Conservation (phyloP, 2,888 invertebrate genomes). For the Phoronis australis region DNA sequence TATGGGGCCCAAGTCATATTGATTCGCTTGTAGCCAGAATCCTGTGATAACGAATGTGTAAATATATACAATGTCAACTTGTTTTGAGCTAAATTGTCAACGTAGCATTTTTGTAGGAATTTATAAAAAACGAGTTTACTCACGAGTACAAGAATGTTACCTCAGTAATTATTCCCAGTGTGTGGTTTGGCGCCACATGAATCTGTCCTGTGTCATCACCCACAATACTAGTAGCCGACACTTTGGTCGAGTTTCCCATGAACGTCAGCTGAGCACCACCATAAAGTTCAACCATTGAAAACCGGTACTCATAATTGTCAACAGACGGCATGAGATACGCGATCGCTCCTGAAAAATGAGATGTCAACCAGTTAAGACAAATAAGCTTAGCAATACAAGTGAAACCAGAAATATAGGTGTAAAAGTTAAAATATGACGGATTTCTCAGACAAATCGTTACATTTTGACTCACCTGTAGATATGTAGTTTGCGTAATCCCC, state of each 20-base stretch:
- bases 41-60: constrained; percentile 19
- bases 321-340: constrained; percentile 18
- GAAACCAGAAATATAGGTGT: no score
- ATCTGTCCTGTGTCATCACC: constrained; percentile 34
- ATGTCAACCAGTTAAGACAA: no score
- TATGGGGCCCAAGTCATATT: constrained; percentile 28
- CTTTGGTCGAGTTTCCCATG: constrained; percentile 14
- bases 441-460: no score
- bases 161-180: constrained; percentile 19
- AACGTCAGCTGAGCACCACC: constrained; percentile 27
- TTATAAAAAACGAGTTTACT: no score
- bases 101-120: no score
- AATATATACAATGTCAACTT: no score
- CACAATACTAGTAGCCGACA: constrained; percentile 18
- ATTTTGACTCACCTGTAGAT: constrained; percentile 2
- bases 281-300: constrained; percentile 29
- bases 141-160: no score
- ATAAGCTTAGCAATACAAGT: no score
- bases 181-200: constrained; percentile 24
- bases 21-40: constrained; percentile 19
- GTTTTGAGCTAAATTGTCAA: no score
- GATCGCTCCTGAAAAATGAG: constrained; percentile 21
- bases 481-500: constrained; percentile 3
- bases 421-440: no score
- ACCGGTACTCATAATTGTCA: constrained; percentile 17